Conservation (phyloP, 2,888 invertebrate species). For the Leptinotarsa tumamoca region DNA sequence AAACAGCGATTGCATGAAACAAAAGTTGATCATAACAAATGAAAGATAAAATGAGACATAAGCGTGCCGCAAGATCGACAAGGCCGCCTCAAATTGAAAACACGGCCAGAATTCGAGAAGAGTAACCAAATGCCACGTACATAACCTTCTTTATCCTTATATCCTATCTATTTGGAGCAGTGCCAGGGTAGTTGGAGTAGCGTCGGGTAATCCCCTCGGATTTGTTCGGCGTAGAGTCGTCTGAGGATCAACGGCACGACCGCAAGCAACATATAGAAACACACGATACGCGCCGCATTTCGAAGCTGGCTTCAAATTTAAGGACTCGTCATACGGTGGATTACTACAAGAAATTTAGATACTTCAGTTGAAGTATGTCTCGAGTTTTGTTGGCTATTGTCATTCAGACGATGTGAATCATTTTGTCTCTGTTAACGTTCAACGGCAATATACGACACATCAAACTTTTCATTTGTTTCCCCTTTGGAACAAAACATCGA, state of each 20-base stretch:
- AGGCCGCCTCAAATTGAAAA: slow-evolving; percentile 40
- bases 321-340: slow-evolving; percentile 46
- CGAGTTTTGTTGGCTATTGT: no score
- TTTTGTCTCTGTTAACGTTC: no score
- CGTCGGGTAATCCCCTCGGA: slow-evolving; percentile 58
- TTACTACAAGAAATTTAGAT: neutral
- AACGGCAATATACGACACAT: no score
- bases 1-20: slow-evolving; percentile 5
- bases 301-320: slow-evolving; percentile 51
- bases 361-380: neutral
- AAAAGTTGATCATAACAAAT: slow-evolving; percentile 16
- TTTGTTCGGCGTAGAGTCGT: slow-evolving; percentile 52
- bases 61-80: slow-evolving; percentile 38
- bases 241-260: slow-evolving; percentile 57
- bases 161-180: slow-evolving; percentile 60
- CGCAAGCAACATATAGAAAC: slow-evolving; percentile 54
- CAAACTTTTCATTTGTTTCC: no score
- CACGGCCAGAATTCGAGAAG: slow-evolving; percentile 40
- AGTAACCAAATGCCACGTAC: slow-evolving; percentile 56
- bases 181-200: slow-evolving; percentile 54
- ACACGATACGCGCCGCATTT: slow-evolving; percentile 56
- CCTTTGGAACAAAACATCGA: no score
- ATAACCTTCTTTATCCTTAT: slow-evolving; percentile 55
- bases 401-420: no score
- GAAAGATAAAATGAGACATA: slow-evolving; percentile 19